Percentiles rank a stretch among this genome's conserved stretches.
These are phyloP conservation scores for Hippasteria phrygiana DNA, from an alignment of 53 echinoderm and acorn worm species.

Conservation along the genomic window DNA sequence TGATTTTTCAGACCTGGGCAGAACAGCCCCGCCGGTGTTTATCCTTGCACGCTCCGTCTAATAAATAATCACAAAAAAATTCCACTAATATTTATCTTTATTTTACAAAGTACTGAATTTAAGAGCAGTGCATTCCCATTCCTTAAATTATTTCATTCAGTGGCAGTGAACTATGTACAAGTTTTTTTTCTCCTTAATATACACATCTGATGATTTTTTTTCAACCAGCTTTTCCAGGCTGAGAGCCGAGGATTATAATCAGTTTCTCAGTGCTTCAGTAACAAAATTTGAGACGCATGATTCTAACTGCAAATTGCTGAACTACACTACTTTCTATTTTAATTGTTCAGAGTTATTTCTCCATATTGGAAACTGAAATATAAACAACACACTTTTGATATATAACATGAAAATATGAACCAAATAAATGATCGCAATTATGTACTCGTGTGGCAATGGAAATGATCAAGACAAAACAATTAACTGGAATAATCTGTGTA, in stretches of 20 bases:
- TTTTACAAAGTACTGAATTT: constrained; percentile 65
- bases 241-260: neutral
- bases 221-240: neutral
- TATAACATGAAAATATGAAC: too few species aligned
- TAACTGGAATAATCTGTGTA: neutral
- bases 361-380: too few species aligned
- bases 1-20: neutral
- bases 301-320: too few species aligned
- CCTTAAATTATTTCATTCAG: constrained; percentile 31
- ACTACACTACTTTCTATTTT: too few species aligned
- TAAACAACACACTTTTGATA: too few species aligned
- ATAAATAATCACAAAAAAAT: constrained; percentile 58
- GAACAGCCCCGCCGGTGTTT: neutral
- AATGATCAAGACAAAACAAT: too few species aligned
- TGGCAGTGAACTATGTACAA: constrained; percentile 51
- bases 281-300: too few species aligned
- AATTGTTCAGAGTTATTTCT: too few species aligned
- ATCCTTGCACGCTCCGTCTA: constrained; percentile 10
- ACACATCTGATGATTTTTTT: neutral
- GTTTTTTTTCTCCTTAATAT: neutral
- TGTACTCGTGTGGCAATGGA: too few species aligned
- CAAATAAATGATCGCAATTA: too few species aligned
- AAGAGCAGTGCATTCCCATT: constrained; percentile 24
- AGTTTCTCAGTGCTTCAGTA: too few species aligned
- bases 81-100: constrained; percentile 46